Evolutionary conservation across 2,888 invertebrate species (phyloP).

Genomic region (Meghimatium bilineatum): DNA sequence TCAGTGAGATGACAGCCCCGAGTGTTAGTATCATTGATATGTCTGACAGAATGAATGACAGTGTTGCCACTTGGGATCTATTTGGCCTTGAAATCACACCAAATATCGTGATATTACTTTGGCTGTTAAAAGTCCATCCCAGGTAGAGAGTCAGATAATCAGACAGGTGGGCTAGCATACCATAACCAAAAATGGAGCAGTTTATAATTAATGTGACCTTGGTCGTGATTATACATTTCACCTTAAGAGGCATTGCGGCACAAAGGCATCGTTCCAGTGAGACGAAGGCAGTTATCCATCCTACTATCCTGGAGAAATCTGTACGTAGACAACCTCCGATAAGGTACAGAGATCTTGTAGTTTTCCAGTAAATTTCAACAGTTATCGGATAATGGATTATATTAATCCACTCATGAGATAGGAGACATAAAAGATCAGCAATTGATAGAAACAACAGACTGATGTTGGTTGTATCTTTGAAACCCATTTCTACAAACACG

Average conservation of each 20-base stretch:
- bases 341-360: not conserved
- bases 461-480: not conserved
- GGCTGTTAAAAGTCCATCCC: not conserved
- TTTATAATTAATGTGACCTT: not conserved
- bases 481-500: not conserved
- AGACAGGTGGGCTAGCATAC: not conserved
- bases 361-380: not conserved
- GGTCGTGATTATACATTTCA: not conserved
- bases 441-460: not conserved
- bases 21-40: not conserved
- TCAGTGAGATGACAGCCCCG: not conserved
- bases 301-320: not conserved
- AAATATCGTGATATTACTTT: not conserved
- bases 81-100: not conserved
- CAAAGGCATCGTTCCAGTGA: not conserved
- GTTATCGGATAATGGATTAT: not conserved
- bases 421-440: not conserved
- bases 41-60: not conserved
- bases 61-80: not conserved
- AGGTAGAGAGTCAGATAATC: not conserved
- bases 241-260: not conserved
- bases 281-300: not conserved
- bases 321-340: not conserved
- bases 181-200: not conserved
- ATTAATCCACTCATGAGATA: not conserved